Evolutionary conservation across 2,888 invertebrate species (phyloP).

Genomic region (Eueremaeus valkanovi): DNA sequence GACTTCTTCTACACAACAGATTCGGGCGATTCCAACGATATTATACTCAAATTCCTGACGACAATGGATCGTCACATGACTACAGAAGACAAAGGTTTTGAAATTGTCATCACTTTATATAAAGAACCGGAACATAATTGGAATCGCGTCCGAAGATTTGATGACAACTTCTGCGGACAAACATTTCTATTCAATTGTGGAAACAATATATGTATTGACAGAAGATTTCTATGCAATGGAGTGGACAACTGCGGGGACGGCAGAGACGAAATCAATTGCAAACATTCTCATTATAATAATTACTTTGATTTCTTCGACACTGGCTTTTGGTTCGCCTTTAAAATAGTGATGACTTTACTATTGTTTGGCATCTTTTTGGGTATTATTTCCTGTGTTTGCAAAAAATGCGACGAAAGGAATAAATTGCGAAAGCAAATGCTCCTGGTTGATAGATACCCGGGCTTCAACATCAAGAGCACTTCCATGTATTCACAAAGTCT

Average conservation of each 20-base stretch:
- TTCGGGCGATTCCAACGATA: background rate
- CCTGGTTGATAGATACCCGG: background rate
- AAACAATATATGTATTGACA: background rate
- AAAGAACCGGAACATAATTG: background rate
- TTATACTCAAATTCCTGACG: background rate
- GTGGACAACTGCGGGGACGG: constrained; percentile 39
- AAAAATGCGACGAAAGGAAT: constrained; percentile 17
- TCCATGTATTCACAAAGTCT: background rate
- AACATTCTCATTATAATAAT: constrained; percentile 5
- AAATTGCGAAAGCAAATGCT: background rate
- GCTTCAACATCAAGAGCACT: background rate
- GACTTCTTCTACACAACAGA: background rate
- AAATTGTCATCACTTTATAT: background rate
- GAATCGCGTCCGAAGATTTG: background rate
- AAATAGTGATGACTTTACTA: constrained; percentile 16
- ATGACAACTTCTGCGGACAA: background rate
- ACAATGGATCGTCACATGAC: background rate
- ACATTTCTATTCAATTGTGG: background rate
- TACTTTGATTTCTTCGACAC: constrained; percentile 16
- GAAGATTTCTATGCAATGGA: constrained; percentile 29
- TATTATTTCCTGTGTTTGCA: constrained; percentile 10
- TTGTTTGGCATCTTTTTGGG: background rate
- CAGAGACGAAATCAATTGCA: constrained; percentile 26
- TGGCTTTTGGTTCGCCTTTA: constrained; percentile 20
- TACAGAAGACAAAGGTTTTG: constrained; percentile 9